Evolutionary conservation across 2,113 vertebrate species (phyloP).

Genomic region (Setophaga petechia): DNA sequence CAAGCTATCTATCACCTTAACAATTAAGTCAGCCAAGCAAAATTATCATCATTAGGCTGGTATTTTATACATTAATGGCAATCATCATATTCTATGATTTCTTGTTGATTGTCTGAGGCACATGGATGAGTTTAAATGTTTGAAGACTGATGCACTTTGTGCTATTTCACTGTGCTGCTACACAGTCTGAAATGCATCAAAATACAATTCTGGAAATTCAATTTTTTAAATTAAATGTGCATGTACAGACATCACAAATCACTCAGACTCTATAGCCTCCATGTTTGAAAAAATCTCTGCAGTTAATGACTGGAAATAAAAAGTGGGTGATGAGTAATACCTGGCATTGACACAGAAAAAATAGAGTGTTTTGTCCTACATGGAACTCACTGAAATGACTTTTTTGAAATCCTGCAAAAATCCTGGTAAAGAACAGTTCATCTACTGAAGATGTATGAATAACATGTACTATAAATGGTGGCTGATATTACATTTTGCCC

Average conservation of each 20-base stretch:
- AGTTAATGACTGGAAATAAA: not conserved
- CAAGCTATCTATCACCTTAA: not conserved
- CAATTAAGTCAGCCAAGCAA: not conserved
- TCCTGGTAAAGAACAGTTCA: not conserved
- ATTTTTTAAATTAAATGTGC: not conserved
- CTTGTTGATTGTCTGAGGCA: not conserved
- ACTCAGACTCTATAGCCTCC: not conserved
- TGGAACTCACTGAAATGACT: not conserved
- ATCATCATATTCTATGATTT: not conserved
- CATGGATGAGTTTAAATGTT: not conserved
- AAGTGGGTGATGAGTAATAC: not conserved
- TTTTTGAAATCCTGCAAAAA: not conserved
- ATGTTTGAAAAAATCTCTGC: not conserved
- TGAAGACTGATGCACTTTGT: not conserved
- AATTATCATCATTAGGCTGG: not conserved
- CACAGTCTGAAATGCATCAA: not conserved
- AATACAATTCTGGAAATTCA: not conserved
- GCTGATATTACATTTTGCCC: not conserved
- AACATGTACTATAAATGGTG: not conserved
- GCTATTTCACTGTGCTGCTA: not conserved
- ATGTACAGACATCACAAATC: not conserved
- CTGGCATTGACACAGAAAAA: not conserved
- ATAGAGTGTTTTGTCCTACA: not conserved
- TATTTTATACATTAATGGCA: not conserved
- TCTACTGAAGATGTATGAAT: not conserved